phyloP scores from a whole-genome alignment of 2,797 vertebrate genomes.

The Lycodopsis pacificus region DNA sequence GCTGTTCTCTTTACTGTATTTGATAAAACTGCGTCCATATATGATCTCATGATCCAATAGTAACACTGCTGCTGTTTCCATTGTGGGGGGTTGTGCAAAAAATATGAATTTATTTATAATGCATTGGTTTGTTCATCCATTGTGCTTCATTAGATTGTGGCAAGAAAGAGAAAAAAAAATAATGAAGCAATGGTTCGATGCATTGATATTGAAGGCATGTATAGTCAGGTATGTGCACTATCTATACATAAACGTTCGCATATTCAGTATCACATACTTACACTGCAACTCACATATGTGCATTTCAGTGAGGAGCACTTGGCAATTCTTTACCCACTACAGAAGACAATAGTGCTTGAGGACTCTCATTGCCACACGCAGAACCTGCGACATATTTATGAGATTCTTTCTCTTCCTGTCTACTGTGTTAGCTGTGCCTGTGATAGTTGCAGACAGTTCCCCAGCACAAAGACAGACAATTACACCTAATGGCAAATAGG shows the following conservation, averaged over 20 bases:
- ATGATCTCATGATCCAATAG: not conserved
- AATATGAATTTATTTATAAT: not conserved
- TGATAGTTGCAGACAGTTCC: slow-evolving; percentile 39
- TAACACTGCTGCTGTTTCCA: not conserved
- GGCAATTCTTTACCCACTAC: not conserved
- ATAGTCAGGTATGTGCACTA: not conserved
- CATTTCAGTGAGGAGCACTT: not conserved
- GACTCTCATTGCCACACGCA: slow-evolving; percentile 7
- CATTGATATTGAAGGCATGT: not conserved
- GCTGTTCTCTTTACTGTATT: not conserved
- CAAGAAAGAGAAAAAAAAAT: not conserved
- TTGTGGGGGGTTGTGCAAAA: not conserved
- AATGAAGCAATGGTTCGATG: not conserved
- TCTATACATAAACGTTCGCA: not conserved
- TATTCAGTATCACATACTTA: not conserved
- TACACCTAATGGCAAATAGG: slow-evolving; percentile 48
- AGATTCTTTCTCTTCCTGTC: not conserved
- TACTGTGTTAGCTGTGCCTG: not conserved
- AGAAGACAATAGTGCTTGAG: not conserved
- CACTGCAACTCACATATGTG: slow-evolving; percentile 4
- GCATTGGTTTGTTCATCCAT: not conserved
- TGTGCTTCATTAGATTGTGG: not conserved
- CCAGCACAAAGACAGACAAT: slow-evolving; percentile 58
- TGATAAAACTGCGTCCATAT: not conserved
- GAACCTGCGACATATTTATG: slow-evolving; percentile 11